Base-by-base conservation (phyloP, 2,797 vertebrate species). In the Hippopotamyrus pictus region DNA sequence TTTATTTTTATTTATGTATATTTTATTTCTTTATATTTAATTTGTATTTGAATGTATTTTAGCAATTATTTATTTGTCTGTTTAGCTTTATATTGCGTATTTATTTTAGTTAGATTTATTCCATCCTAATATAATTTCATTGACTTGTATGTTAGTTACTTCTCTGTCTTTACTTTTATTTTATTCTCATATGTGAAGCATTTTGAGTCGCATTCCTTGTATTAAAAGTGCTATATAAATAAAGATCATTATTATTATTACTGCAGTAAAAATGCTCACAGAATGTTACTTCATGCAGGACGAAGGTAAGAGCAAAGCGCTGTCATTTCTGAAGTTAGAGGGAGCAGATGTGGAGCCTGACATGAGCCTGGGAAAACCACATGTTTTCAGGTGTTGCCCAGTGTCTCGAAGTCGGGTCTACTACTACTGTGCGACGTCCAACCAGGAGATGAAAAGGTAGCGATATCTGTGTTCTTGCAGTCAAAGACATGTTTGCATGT, bases 391-490 rank as follows among this genome's bases (percentile, higher is more conserved):
- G 92, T 99, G 97, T 91, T 91, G 93, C 41, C 97, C 97, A 90
- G 96, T 95, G 88, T 93, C 92, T 69, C 94, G 93, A 88, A 96
- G 91, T 62, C 94, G 96, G 62, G 94, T 95, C 85, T 98, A 97
- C 91, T 96, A 96, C 92, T 95, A 98, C 91, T 98, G 96, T 92
- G 96, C 97, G 22, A 97, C 97, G 73, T 98, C 97, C 88, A 97
- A 96, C 92, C 97, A 98, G 93, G 97, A 99, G 92, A 97, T 97
- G 97, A 98, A 97, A 94, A 97, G 97, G 97, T 96, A 62, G 29
- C 11, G 54, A 44, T 14, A 44, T 57, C 17, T 87, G 25, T 59
- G 2, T 87, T 37, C 9, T 5, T 19, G 11, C 22, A 1, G 25
- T 29, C 41, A 50, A 46, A 85, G 9, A 50, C n/a, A 85, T 37